Conservation (phyloP, 2,888 invertebrate species). For the Homarus gammarus region DNA sequence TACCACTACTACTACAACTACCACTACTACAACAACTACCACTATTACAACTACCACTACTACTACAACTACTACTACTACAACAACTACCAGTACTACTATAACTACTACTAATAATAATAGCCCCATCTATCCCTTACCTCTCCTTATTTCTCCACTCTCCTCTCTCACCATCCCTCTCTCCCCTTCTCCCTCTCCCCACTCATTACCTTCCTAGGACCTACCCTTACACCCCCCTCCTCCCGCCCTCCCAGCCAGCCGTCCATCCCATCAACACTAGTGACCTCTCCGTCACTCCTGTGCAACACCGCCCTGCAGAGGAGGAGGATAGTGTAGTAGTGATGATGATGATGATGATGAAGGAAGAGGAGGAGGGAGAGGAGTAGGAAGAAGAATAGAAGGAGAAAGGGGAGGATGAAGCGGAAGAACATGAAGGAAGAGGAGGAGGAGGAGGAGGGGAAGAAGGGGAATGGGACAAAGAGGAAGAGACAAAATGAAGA, state of each 20-base stretch:
- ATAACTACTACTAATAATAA: no score
- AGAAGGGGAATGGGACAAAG: not conserved
- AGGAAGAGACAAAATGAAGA: not conserved
- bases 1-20: no score
- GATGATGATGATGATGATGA: not conserved
- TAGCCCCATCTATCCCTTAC: no score
- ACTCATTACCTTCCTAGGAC: not conserved
- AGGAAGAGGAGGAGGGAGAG: not conserved
- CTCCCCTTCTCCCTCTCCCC: not conserved
- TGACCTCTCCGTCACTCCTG: not conserved
- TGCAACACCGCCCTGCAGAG: not conserved
- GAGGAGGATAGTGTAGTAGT: no score
- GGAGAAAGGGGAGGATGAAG: not conserved
- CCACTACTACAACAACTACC: no score
- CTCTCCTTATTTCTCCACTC: not conserved
- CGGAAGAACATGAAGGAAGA: not conserved
- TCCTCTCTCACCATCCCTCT: not conserved
- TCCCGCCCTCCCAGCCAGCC: no score
- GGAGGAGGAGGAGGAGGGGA: not conserved
- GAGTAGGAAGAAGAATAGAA: not conserved
- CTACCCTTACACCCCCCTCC: not conserved
- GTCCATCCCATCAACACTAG: not conserved
- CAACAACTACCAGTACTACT: no score
- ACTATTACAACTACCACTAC: no score
- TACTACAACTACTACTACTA: no score